Evolutionary conservation across 2,113 vertebrate species (phyloP).

Genomic region (Eleginops maclovinus): DNA sequence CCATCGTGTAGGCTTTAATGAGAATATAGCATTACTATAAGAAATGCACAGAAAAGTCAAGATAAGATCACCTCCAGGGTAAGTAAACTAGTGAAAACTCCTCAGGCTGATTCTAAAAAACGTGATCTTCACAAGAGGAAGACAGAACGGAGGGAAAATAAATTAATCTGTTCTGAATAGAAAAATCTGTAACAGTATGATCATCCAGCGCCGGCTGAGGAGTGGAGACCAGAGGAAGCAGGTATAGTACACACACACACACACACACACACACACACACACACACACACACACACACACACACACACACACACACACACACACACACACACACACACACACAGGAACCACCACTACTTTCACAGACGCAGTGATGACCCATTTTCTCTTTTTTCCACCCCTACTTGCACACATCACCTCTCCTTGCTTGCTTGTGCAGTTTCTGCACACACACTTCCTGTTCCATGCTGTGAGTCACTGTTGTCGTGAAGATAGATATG

Average conservation of each 20-base stretch:
- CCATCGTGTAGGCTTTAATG: slow-evolving; percentile 27
- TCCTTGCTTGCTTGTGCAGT: slow-evolving; percentile 30
- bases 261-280: not conserved
- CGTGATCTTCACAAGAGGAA: not conserved
- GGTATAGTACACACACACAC: not conserved
- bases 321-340: not conserved
- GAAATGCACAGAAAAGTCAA: not conserved
- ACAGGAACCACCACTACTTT: not conserved
- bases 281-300: not conserved
- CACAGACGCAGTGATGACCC: slow-evolving; percentile 1
- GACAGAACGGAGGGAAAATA: not conserved
- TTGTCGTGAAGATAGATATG: slow-evolving; percentile 1
- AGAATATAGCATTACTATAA: not conserved
- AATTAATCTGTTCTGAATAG: not conserved
- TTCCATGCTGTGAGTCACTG: slow-evolving; percentile 38
- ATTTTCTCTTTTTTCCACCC: slow-evolving; percentile 27
- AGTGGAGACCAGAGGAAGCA: not conserved
- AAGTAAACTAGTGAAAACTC: not conserved
- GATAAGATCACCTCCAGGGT: slow-evolving; percentile 7
- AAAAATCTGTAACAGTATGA: not conserved
- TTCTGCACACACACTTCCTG: slow-evolving; percentile 60
- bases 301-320: not conserved
- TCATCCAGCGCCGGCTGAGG: not conserved
- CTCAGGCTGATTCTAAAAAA: not conserved
- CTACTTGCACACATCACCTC: slow-evolving; percentile 15